These are phyloP conservation scores for Hyposoter dolosus DNA, from an alignment of 2,888 invertebrate species.

Conservation along the genomic window DNA sequence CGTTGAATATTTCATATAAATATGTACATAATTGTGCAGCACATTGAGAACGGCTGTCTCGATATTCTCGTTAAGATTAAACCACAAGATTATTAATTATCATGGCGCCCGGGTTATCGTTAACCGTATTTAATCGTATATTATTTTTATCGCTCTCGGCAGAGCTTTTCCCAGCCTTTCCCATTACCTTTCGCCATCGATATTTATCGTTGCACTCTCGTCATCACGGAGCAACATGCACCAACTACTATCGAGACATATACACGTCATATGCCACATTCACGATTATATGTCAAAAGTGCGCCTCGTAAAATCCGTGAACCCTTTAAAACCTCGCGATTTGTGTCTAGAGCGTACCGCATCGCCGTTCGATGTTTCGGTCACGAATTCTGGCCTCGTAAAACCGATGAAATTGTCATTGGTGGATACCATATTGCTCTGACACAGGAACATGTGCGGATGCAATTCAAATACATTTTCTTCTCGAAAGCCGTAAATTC, in stretches of 20 bases:
- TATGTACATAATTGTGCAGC: not conserved
- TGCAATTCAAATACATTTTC: not conserved
- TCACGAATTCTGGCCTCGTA: constrained; percentile 34
- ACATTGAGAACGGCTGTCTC: constrained; percentile 31
- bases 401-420: constrained; percentile 43
- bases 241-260: not conserved
- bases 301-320: constrained; percentile 49
- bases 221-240: constrained; percentile 48
- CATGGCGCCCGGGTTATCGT: constrained; percentile 47
- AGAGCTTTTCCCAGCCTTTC: constrained; percentile 32
- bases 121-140: constrained; percentile 58
- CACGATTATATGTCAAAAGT: constrained; percentile 63
- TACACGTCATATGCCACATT: constrained; percentile 61
- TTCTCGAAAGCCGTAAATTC: too few species aligned
- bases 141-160: constrained; percentile 37
- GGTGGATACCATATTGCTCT: not conserved
- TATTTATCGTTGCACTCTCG: constrained; percentile 68
- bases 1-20: constrained; percentile 6
- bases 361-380: constrained; percentile 5
- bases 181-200: constrained; percentile 62
- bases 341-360: not conserved
- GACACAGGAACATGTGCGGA: not conserved
- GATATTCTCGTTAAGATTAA: constrained; percentile 55
- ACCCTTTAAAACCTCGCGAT: constrained; percentile 46
- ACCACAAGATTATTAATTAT: constrained; percentile 64